These are phyloP conservation scores for Eristalis tenax DNA, from an alignment of 2,888 invertebrate species.

Conservation along the genomic window DNA sequence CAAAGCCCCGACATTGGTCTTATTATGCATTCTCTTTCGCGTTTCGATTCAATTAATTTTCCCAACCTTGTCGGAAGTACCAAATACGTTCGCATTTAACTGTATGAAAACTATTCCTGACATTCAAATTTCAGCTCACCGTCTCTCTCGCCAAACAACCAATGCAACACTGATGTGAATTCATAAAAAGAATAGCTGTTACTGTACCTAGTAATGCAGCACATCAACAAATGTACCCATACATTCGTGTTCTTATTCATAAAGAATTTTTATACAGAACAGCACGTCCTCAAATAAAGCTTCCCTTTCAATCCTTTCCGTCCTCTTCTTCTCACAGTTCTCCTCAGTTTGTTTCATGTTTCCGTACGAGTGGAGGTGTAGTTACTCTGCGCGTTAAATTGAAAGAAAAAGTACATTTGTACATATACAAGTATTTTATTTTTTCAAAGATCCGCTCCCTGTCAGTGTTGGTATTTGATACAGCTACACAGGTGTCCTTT, in stretches of 20 bases:
- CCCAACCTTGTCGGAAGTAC: conserved; percentile 32
- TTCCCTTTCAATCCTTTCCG: conserved; percentile 45
- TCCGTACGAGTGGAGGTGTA: conserved; percentile 23
- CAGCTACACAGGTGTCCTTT: conserved; percentile 44
- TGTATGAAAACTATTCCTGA: conserved; percentile 18
- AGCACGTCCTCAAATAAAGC: conserved; percentile 55
- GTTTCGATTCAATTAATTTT: conserved; percentile 41
- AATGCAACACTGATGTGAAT: conserved; percentile 35
- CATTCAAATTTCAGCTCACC: conserved; percentile 24
- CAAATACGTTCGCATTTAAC: conserved; percentile 44
- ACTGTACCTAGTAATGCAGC: conserved; percentile 16
- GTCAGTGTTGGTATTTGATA: conserved; percentile 20
- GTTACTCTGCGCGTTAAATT: conserved; percentile 41
- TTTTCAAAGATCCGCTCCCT: conserved; percentile 8
- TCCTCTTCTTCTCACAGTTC: neutral
- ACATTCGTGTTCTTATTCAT: conserved; percentile 57
- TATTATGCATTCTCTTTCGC: conserved; percentile 41
- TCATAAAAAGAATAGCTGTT: conserved; percentile 21
- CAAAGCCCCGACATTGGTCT: conserved; percentile 13
- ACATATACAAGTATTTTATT: conserved; percentile 15
- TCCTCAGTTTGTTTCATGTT: neutral
- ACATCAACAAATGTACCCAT: conserved; percentile 23
- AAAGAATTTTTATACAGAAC: conserved; percentile 52
- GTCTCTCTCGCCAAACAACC: conserved; percentile 1
- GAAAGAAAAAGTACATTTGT: conserved; percentile 52